These are phyloP conservation scores for Loriculus beryllinus DNA, from an alignment of 2,797 vertebrate genomes.

Conservation along the genomic window DNA sequence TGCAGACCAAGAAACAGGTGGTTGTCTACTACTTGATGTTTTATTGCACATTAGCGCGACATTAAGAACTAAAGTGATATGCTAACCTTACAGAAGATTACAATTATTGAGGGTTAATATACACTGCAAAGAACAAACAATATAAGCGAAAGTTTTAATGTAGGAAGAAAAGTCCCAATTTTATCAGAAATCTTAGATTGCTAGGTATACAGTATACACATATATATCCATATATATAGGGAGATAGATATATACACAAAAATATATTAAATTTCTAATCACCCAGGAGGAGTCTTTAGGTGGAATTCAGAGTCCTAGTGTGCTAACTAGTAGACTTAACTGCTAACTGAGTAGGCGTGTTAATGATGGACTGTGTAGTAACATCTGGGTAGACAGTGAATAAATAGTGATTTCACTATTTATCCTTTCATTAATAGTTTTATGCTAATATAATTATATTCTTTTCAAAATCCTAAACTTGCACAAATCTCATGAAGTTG, in stretches of 20 bases:
- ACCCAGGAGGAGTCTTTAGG: neutral
- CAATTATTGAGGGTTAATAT: neutral
- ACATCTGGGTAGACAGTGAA: neutral
- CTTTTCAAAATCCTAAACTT: neutral
- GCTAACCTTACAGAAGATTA: neutral
- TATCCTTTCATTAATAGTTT: neutral
- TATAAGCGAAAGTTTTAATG: neutral
- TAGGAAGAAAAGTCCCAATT: neutral
- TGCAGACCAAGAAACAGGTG: neutral
- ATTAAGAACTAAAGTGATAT: neutral
- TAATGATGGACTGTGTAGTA: neutral
- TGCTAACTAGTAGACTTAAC: neutral
- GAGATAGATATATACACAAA: neutral
- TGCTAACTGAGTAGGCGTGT: neutral
- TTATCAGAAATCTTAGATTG: neutral
- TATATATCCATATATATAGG: neutral
- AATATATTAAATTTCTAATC: neutral
- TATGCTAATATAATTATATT: neutral
- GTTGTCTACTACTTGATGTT: rapidly evolving
- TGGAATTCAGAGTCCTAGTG: neutral
- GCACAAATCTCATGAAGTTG: neutral
- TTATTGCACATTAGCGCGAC: neutral
- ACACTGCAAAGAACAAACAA: neutral
- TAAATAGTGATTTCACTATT: neutral
- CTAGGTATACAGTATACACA: neutral